Conservation (phyloP, 2,888 invertebrate genomes). For the Chymomyza caudatula region DNA sequence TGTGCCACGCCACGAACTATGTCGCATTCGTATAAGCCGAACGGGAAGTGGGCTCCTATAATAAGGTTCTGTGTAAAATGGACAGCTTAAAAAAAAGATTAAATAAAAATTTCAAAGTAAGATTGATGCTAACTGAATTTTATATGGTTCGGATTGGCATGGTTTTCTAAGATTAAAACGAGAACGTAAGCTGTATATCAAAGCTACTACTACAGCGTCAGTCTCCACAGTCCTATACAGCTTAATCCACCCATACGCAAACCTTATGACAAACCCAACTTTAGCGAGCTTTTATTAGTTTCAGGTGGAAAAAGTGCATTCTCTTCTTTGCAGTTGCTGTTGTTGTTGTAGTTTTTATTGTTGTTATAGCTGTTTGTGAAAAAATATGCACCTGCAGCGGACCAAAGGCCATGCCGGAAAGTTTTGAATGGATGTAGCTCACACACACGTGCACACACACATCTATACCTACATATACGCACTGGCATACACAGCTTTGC, state of each 20-base stretch:
- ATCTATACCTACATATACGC: background rate
- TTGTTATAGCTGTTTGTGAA: constrained; percentile 49
- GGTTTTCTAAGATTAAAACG: too few species aligned
- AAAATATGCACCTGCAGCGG: constrained; percentile 38
- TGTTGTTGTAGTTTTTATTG: constrained; percentile 2
- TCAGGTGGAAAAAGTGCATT: constrained; percentile 50
- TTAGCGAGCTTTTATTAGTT: constrained; percentile 38
- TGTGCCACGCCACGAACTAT: too few species aligned
- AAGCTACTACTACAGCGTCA: background rate
- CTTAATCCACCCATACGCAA: background rate
- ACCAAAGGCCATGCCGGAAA: background rate
- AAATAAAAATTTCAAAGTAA: too few species aligned
- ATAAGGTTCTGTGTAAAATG: too few species aligned
- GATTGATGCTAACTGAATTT: too few species aligned
- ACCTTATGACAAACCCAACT: constrained; percentile 9
- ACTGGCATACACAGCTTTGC: background rate
- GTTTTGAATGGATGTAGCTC: background rate
- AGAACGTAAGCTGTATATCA: background rate
- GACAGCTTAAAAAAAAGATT: too few species aligned
- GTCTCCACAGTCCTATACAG: constrained; percentile 1
- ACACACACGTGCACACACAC: background rate
- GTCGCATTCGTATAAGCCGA: too few species aligned
- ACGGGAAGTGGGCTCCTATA: too few species aligned
- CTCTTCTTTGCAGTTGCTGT: background rate
- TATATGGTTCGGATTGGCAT: too few species aligned